Evolutionary conservation across 1,140 invertebrate genomes (phyloP).

Genomic region (Lucilia sericata): DNA sequence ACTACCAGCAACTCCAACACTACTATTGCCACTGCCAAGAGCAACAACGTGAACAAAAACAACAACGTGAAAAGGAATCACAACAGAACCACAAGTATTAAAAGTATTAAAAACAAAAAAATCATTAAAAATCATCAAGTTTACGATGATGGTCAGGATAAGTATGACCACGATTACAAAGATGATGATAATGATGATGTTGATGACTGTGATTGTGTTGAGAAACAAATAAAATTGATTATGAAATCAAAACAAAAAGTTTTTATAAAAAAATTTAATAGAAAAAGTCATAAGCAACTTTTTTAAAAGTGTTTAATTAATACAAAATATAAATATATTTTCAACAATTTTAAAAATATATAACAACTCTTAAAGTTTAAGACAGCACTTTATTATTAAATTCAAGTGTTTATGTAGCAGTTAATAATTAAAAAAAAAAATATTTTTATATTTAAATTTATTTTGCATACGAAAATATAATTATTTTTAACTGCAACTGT

Average conservation of each 20-base stretch:
- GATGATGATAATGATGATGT: not conserved
- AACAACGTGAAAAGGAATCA: not conserved
- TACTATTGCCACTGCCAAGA: not conserved
- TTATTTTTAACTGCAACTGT: too few relatives aligned
- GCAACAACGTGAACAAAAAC: not conserved
- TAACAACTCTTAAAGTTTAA: not conserved
- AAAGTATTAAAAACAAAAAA: slow-evolving; percentile 22
- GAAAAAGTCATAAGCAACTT: slow-evolving; percentile 10
- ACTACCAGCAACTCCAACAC: not conserved
- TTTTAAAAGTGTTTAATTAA: slow-evolving; percentile 30
- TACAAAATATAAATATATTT: not conserved
- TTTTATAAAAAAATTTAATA: not conserved
- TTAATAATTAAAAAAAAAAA: not conserved
- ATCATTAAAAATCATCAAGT: slow-evolving; percentile 16
- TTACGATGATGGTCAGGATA: not conserved
- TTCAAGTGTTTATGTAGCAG: not conserved
- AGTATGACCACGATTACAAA: not conserved
- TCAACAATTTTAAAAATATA: not conserved
- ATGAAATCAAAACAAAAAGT: slow-evolving; percentile 6
- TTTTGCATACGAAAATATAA: too few relatives aligned
- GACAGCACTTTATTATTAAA: not conserved
- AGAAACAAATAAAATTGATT: slow-evolving; percentile 7
- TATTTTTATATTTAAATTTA: too few relatives aligned
- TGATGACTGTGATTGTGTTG: not conserved
- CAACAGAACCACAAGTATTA: slow-evolving; percentile 9